Evolutionary conservation across 2,888 invertebrate genomes (phyloP).

Genomic region (Oxystoma pomonae): DNA sequence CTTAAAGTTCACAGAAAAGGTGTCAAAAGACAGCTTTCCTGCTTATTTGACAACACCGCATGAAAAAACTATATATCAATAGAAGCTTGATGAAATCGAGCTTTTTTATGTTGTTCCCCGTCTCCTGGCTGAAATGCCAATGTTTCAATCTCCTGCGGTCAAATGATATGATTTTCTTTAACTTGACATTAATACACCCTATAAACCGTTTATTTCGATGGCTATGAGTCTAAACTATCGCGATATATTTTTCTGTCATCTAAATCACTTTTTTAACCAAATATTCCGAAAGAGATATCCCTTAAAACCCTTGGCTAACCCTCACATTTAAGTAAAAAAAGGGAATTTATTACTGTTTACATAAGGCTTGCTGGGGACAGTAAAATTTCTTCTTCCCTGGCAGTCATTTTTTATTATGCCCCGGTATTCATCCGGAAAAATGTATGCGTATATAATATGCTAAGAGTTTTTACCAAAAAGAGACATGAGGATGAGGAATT

Average conservation of each 20-base stretch:
- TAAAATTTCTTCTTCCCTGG: constrained; percentile 12
- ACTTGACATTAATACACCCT: too few species aligned
- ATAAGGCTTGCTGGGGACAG: constrained; percentile 14
- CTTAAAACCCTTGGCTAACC: constrained; percentile 6
- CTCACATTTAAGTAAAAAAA: constrained; percentile 12
- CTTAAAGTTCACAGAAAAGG: too few species aligned
- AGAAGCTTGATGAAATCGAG: too few species aligned
- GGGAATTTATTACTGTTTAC: constrained; percentile 17
- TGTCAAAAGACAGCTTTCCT: too few species aligned
- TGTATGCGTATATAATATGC: constrained; percentile 18
- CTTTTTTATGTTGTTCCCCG: too few species aligned
- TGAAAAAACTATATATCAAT: too few species aligned
- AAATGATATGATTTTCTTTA: too few species aligned
- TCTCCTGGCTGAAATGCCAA: too few species aligned
- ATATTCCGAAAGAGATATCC: constrained; percentile 1
- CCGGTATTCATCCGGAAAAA: constrained; percentile 22
- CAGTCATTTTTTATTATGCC: constrained; percentile 25
- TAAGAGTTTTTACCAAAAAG: not conserved
- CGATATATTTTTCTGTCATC: not conserved
- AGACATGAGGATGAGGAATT: not conserved
- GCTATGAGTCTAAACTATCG: not conserved
- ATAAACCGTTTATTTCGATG: not conserved
- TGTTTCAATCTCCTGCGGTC: too few species aligned
- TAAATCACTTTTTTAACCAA: constrained; percentile 14
- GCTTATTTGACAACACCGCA: too few species aligned